Base-by-base conservation (phyloP, 2,797 vertebrate genomes). In the Chromobotia macracanthus region DNA sequence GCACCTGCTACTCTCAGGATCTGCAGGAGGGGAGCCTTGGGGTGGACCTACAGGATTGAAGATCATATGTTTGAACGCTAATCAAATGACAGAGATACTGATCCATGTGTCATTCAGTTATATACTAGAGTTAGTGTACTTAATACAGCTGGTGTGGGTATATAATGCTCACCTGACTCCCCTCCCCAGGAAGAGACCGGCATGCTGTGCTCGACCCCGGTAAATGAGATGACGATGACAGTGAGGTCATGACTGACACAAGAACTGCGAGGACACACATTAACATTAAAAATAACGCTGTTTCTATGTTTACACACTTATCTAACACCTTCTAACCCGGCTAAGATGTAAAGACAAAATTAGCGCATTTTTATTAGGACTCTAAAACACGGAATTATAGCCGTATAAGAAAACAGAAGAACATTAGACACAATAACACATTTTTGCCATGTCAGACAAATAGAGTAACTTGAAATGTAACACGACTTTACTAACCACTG, bases 1-100 rank as follows among this genome's bases (percentile, higher is more conserved):
- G 97, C 97, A 12, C 97, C 97, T 5, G 95, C 97, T 79, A 95
- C 93, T 84, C 95, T 95, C 85, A 99, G 89, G 85, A 99, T 95
- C 91, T 95, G 96, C 88, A 99, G 88, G 12, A 99, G 95, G 16
- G 94, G 94, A 53, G 91, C 86, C 84, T 92, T 96, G 81, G 96
- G 96, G 87, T 95, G 91, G 82, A 99, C 94, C 96, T 99, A 76
- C 10, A 50, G n/a, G 15, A 77, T 18, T 1, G 61, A 60, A 55
- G 28, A 16, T 0, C 23, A 23, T 2, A 18, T 1, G 1, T 41
- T 65, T 65, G 25, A 55, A 46, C 19, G 3, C 8, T 41, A 3
- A 67, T 56, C 5, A 64, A 46, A 18, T 23, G 18, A 25, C 9
- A 18, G 19, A 60, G 16, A 23, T 46, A 23, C 18, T 11, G 19